Evolutionary conservation across 2,797 vertebrate species (phyloP).

Genomic region (Neoniphon sammara): DNA sequence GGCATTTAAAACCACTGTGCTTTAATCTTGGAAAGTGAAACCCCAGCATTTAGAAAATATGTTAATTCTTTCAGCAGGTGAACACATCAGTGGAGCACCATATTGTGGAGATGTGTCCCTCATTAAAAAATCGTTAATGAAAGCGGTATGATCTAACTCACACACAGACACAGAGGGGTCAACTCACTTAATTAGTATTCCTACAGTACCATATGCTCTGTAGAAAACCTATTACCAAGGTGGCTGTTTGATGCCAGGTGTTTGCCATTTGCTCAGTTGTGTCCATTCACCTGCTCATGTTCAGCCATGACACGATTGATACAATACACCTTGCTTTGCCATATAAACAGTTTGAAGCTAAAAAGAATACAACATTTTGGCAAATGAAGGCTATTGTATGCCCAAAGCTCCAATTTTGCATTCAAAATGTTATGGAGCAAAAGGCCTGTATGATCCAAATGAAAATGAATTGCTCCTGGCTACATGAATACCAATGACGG

Average conservation of each 20-base stretch:
- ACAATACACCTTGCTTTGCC: not conserved
- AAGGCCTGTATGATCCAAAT: constrained; percentile 33
- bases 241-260: constrained; percentile 21
- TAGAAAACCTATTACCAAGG: constrained; percentile 24
- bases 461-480: constrained; percentile 31
- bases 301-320: not conserved
- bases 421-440: constrained; percentile 8
- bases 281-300: not conserved
- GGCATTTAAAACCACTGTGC: constrained; percentile 11
- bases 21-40: constrained; percentile 24
- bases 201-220: constrained; percentile 9
- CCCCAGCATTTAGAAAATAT: constrained; percentile 32
- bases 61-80: constrained; percentile 28
- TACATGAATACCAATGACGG: constrained; percentile 30
- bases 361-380: not conserved
- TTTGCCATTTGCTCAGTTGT: constrained; percentile 19
- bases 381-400: not conserved
- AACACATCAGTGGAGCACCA: constrained; percentile 15
- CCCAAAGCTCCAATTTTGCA: not conserved
- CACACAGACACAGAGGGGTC: not conserved
- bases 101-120: constrained; percentile 8
- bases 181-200: constrained; percentile 25
- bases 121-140: constrained; percentile 20
- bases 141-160: not conserved
- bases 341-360: not conserved